Base-by-base conservation (phyloP, 23 tunicate genomes). In the Ascidia mentula region DNA sequence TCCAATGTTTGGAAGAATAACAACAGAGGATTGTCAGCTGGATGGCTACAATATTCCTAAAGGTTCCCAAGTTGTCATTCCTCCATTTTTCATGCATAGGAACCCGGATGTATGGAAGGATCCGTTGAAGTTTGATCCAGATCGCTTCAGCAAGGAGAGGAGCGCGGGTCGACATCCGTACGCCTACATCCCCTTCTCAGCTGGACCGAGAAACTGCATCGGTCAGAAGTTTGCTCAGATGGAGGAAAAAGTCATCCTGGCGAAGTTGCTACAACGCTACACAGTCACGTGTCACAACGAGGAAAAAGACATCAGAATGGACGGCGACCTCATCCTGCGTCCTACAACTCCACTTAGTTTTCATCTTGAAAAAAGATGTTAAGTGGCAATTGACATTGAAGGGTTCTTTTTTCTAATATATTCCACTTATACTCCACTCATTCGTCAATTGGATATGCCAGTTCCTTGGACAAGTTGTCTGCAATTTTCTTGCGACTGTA, bases 131-230 rank as follows among this genome's bases (percentile, higher is more conserved):
- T 95, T 86, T 59, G 92, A 86, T 59, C 91, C 95, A 2, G 93
- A 88, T 7, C 79, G 97, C 34, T 92, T 92, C 40, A 78, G 69
- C 12, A 33, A 53, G 22, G 97, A 87, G 32, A 87, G 80, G 37
- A 61, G 83, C 20, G 79, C 60, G 15, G 89, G 89, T 6, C 80
- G 99, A 15, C 88, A 90, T 80, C 89, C 99, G 6, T 95, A 70
- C 60, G 85, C 99, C 7, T 83, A 78, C 83, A 86, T 95, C 42
- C 96, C 99, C 20, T 95, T 95, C 72, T 83, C 90, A 15, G 99
- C 99, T 45, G 99, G 99, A 3, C 99, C 99, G 31, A 69, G 99
- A 42, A 95, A 95, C 73, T 95, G 99, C 77, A 90, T 95, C 69
- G 99, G 99, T 22, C 99, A 95, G 61, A 61, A 91, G 75, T 95